Evolutionary conservation across 1,140 invertebrate species (phyloP), one percentile per base, ranked within the genome.

Genomic region (Ruditapes philippinarum): DNA sequence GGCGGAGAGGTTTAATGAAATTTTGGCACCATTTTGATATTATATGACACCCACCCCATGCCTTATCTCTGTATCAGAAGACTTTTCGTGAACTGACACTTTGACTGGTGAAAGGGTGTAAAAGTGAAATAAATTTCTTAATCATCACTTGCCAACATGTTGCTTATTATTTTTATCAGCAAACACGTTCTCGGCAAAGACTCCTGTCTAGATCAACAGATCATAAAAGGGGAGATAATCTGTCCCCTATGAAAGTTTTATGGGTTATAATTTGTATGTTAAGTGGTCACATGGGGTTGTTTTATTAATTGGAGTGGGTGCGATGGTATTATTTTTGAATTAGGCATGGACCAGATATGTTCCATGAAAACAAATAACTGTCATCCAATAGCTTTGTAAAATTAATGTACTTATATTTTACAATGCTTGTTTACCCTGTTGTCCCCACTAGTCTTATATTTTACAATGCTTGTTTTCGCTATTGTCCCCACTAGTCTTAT

Each of bases 141-240:
- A 45, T 76, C 73, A 76, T 76, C 73, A 76, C 2, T 25, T 51
- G 25, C 40, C 65, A 70, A 4, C 65, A 36, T 14, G 65, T 28
- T 70, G 25, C 33, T 70, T 70, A 25, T 70, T 70, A 28, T 70
- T 70, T 12, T 70, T 70, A 70, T 70, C 65, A 31, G 14, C 33
- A 19, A 51, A 5, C 22, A 11, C 28, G 36, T n/a, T 5, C n/a
- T 31, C 38, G 45, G 74, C 22, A 11, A 54, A 78, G 45, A 45
- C 42, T 49, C 14, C 42, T 78, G 17, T 28, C 9, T 4, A 78
- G 74, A 78, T 78, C 54, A 78, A 78, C n/a, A 40, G 42, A 38
- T 49, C 45, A 78, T 78, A 78, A 78, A 78, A n/a, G n/a, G 74
- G 74, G 74, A 78, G 74, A 28, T 78, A 78, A 78, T 78, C 33